Evolutionary conservation across 2,113 vertebrate genomes (phyloP).

Genomic region (Chionomys nivalis): DNA sequence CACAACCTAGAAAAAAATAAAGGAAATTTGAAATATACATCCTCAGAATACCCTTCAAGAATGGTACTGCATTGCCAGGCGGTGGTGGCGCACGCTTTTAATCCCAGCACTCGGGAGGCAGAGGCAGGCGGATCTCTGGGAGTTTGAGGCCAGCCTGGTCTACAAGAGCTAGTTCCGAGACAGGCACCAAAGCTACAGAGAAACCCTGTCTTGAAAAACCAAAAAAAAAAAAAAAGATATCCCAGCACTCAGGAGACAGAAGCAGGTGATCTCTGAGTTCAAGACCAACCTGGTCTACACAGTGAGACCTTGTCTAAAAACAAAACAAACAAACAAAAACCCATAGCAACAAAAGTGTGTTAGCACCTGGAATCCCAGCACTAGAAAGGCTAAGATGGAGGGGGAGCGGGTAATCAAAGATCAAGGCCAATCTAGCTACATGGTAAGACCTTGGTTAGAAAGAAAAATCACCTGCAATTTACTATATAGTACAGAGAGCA

Average conservation of each 20-base stretch:
- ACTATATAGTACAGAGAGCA: not conserved
- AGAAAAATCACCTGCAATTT: not conserved
- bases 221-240: too few species aligned
- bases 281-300: not conserved
- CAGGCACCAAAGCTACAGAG: too few species aligned
- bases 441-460: not conserved
- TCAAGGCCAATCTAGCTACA: not conserved
- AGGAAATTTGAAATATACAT: not conserved
- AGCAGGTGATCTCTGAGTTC: not conserved
- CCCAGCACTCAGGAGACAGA: not conserved
- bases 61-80: too few species aligned
- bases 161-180: too few species aligned
- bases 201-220: too few species aligned
- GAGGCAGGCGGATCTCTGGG: not conserved
- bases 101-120: not conserved
- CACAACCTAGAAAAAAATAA: not conserved
- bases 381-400: not conserved
- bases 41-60: not conserved
- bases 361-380: not conserved
- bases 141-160: too few species aligned
- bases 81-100: too few species aligned
- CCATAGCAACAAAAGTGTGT: not conserved
- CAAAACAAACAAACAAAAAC: not conserved
- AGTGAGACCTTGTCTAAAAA: not conserved
- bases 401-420: not conserved